Base-by-base conservation (phyloP, 2,113 vertebrate species). In the Clarias magur region DNA sequence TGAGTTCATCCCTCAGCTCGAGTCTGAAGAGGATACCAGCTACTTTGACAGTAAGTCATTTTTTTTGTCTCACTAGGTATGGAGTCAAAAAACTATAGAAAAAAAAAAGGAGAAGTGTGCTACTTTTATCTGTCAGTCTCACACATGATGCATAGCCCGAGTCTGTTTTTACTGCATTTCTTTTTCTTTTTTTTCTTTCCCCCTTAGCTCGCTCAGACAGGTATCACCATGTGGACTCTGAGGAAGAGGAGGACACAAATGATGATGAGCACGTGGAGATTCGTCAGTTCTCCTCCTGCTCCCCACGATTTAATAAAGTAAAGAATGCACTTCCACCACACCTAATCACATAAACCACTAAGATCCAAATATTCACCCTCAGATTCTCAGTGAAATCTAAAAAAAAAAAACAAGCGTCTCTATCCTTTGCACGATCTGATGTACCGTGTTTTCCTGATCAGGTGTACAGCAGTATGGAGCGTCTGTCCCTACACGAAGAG, bases 381-480 rank as follows among this genome's bases (percentile, higher is more conserved):
- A 42, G 12, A 30, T 67, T 27, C 1, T 67, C n/a, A 13, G 10
- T 12, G 4, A 27, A 67, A 15, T 13, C 63, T 67, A 67, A 67
- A 23, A 67, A 68, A 38, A 27, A 56, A 54, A 16, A 17, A 54
- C 2, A 56, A 16, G 30, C 12, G 17, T 57, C 15, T 78, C 75
- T 6, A 15, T 72, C 7, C 30, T 83, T 3, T 23, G 17, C n/a
- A 34, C 21, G 16, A 81, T 21, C 25, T 65, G 10, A 1, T 59
- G 63, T 21, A 27, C 23, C 72, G 5, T 8, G n/a, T 82, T 30
- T 48, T 68, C 53, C 63, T 54, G 63, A 30, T 91, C 91, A 99
- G 98, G 98, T 99, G 10, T 98, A 98, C 92, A 99, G 98, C 93
- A 99, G 98, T 88, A 98, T 99, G 98, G 98, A 99, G 89, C 94